A percentile compares a stretch with the other conserved stretches of the same genome.
These are phyloP conservation scores for Microplitis deprimator DNA, from an alignment of 2,888 invertebrate genomes.

Conservation along the genomic window DNA sequence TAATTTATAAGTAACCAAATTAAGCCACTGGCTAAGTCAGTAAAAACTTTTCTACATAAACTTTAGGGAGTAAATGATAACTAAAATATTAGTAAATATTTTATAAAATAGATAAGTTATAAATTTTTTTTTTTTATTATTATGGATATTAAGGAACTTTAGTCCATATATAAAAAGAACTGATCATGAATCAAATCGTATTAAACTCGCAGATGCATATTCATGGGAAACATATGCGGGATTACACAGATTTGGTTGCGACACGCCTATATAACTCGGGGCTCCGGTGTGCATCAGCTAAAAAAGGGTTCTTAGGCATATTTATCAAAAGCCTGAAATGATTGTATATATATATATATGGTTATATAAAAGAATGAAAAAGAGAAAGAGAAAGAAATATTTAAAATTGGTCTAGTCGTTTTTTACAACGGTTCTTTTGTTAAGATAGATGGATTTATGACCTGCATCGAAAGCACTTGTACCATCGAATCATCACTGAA, in stretches of 20 bases:
- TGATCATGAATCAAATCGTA: conserved; percentile 68
- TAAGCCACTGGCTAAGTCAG: too few relatives aligned
- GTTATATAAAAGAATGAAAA: conserved; percentile 23
- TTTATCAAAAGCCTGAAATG: conserved; percentile 54
- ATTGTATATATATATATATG: conserved; percentile 18
- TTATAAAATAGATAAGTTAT: conserved; percentile 1
- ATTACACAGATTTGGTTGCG: conserved; percentile 64
- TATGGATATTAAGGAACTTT: conserved; percentile 11
- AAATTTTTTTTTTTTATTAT: neutral
- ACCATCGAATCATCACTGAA: neutral
- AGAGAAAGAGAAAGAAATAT: conserved; percentile 32
- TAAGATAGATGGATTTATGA: conserved; percentile 19
- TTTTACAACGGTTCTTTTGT: conserved; percentile 38
- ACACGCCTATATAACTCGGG: conserved; percentile 54
- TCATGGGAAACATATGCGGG: conserved; percentile 68
- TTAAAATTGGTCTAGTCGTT: conserved; percentile 39
- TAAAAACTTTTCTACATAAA: too few relatives aligned
- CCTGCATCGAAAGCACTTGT: conserved; percentile 20
- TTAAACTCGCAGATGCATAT: conserved; percentile 68
- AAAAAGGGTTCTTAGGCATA: conserved; percentile 51
- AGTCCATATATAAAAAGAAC: conserved; percentile 41
- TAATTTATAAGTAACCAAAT: too few relatives aligned
- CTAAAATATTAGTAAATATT: conserved; percentile 15
- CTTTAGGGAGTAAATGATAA: too few relatives aligned
- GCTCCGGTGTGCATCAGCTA: conserved; percentile 38